Base-by-base conservation (phyloP, 2,888 invertebrate species). In the Perithous albicinctus region DNA sequence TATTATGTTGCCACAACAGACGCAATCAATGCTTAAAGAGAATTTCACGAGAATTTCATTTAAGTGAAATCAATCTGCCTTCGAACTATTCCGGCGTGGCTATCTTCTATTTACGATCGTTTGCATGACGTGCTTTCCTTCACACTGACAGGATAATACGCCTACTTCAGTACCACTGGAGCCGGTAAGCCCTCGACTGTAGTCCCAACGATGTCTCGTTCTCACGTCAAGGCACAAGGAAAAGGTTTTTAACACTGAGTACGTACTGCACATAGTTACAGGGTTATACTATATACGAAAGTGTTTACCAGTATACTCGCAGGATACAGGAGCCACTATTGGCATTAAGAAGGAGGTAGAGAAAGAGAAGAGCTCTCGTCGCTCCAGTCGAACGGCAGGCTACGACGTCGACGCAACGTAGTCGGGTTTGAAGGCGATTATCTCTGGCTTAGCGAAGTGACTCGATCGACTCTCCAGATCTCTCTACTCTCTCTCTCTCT, bases 381-480 rank as follows among this genome's bases (percentile, higher is more conserved):
- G 51, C 46, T 67, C 41, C 20, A 61, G 59, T 43, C 38, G 72
- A 63, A 35, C 59, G 20, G 41, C 38, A 48, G 70, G 70, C 41
- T 66, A 72, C 78, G 78, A 63, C 46, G 46, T 63, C 63, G 78
- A 67, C 15, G 77, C 59, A 54, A 32, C 59, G 38, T 61, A 80
- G 54, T 77, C 74, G 66, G 63, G 48, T 63, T 63, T 61, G 77
- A 72, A 79, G 77, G 63, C 79, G 84, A 84, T 83, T 83, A 84
- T 83, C 83, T 82, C 70, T 41, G 78, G 75, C 75, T 83, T 83
- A 81, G 61, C 70, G 54, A 81, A 83, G 78, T 81, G 74, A 81
- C 78, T 75, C 67, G 75, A 75, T 78, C 78, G 78, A 63, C 54
- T 78, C 78, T 78, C 72, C 75, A 75, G 78, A 83, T 83, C 72